Base-by-base conservation (phyloP, 2,113 vertebrate species). In the Cairina moschata region DNA sequence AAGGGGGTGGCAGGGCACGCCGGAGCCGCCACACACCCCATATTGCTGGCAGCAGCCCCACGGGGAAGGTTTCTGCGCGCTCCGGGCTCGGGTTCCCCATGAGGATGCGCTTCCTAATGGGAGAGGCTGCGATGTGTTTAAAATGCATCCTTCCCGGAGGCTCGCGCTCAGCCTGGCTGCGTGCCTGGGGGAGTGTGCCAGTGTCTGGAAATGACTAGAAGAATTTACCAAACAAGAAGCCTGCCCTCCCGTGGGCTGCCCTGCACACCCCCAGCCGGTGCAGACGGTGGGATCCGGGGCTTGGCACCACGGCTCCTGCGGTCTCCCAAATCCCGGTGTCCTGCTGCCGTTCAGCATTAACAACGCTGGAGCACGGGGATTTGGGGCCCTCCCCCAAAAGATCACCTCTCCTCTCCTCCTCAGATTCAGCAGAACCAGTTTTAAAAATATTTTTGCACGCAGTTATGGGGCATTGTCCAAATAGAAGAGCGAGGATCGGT, bases 201-300 rank as follows among this genome's bases (percentile, higher is more conserved):
- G 31, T 73, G 2, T 3, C 76, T 94, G 90, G 95, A 94, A 92
- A 93, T 13, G 79, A 26, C 93, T 87, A 38, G 82, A 86, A 97
- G 87, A n/a, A 10, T 60, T 85, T 80, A 25, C 21, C 38, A 66
- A 94, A 16, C 73, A 8, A 71, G 34, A 18, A 82, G 66, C 25
- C 9, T 7, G 18, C 71, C 67, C 3, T 54, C n/a, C 66, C 25
- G 7, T 2, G 0, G 44, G 46, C 54, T 94, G 40, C 66, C 82
- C 25, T 4, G 82, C 5, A 1, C 22, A 1, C 6, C n/a, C 28
- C 74, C 1, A 0, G 54, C 82, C 79, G 71, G 72, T 1, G 4
- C 18, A 34, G 42, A 15, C 6, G 12, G n/a, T 3, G 81, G 91
- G 89, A 65, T 58, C 8, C 3, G 1, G 89, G 56, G 22, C 0